Evolutionary conservation across 2,888 invertebrate genomes (phyloP), one percentile per base, ranked within the genome.

Genomic region (Thera obeliscata): DNA sequence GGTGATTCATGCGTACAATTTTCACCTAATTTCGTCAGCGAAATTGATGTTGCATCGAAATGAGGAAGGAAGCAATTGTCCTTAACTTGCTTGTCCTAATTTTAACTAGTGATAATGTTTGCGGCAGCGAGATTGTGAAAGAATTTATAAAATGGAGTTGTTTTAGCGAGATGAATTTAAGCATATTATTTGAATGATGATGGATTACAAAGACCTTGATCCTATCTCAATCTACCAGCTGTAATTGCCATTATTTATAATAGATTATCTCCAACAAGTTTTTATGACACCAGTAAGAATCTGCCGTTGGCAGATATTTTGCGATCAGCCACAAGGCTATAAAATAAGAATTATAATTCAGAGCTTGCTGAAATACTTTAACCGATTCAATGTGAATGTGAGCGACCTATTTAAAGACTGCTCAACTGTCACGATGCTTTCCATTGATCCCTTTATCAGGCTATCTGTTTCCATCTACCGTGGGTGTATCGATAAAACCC

Each of bases 41-140:
- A 56, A 68, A 64, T 65, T 71, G 62, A 67, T 64, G 71, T 67
- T 71, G 68, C 69, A 70, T 65, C 69, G 64, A 60, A 75, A 70
- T 69, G 71, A 72, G 75, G 75, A 75, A 73, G 75, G 67, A 66
- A 64, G 52, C 73, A 73, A 75, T 75, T 73, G 64, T 65, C 52
- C 68, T 65, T 66, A 68, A 66, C 66, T 68, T 71, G 68, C 63
- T 61, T 63, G 71, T 43, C 75, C 73, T 63, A 69, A 69, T 72
- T 75, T 66, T n/a, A 56, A 55, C 41, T 55, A 41, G 54, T 66
- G 66, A 56, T 67, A 65, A 65, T 69, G 65, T 56, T 57, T 50
- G 56, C 46, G 58, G 48, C 49, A 59, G 52, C 35, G 41, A n/a
- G 33, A 63, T 67, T 64, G 56, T 48, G 38, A 64, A 63, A 61